Evolutionary conservation across 2,888 invertebrate genomes (phyloP).

Genomic region (Hemithea aestivaria): DNA sequence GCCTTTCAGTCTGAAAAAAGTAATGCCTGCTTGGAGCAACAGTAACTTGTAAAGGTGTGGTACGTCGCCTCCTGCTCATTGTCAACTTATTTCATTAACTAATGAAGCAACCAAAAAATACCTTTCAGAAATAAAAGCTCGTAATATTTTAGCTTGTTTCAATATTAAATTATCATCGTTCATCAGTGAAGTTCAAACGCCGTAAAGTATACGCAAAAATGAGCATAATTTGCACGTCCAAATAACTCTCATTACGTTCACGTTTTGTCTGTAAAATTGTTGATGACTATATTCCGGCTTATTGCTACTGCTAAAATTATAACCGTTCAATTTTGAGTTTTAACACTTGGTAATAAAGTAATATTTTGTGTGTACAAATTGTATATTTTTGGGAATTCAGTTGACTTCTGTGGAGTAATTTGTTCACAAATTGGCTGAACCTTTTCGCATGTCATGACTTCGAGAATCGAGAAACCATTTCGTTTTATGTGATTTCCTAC

Average conservation of each 20-base stretch:
- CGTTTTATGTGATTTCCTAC: conserved; percentile 27
- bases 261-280: conserved; percentile 41
- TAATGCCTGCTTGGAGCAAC: no score
- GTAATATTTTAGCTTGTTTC: no score
- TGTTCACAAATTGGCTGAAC: conserved; percentile 34
- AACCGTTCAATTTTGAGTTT: conserved; percentile 1
- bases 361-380: background rate
- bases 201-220: conserved; percentile 40
- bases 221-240: conserved; percentile 53
- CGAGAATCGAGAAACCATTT: conserved; percentile 28
- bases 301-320: conserved; percentile 3
- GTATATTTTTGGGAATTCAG: conserved; percentile 1
- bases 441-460: conserved; percentile 35
- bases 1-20: no score
- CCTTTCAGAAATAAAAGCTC: no score
- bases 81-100: no score
- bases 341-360: conserved; percentile 7
- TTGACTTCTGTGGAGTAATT: conserved; percentile 30
- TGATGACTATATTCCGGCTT: conserved; percentile 24
- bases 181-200: no score
- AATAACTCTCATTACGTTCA: conserved; percentile 45
- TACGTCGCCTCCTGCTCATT: no score
- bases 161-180: no score
- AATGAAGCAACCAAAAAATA: no score
- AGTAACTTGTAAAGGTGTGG: no score